Evolutionary conservation across 1,140 invertebrate species (phyloP), one percentile per base, ranked within the genome.

Genomic region (Dendrolimus kikuchii): DNA sequence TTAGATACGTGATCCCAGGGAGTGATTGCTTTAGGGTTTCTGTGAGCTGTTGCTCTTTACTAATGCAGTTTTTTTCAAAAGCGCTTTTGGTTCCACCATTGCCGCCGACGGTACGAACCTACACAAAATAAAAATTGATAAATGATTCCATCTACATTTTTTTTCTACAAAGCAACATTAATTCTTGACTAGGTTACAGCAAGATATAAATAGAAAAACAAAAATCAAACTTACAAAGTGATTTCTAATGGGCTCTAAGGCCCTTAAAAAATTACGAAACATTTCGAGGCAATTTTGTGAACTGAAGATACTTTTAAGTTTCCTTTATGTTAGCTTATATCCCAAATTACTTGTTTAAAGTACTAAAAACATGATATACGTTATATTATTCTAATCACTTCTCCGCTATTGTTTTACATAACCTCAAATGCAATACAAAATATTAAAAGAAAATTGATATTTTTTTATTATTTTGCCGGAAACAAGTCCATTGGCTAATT

Each of bases 1-100:
- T 88, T 45, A 95, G 90, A 55, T 87, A 77, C 41, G 90, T 89
- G 40, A 93, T 93, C 50, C 89, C 88, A 2, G 93, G 93, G 77
- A 94, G 90, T 45, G 86, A 86, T 45, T 80, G 77, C 56, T 78
- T 86, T 45, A 92, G 71, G n/a, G 89, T 82, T 10, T 77, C 68
- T 5, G 74, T 76, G 6, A 86, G 51, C 55, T 81, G 71, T 50
- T 83, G 61, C 51, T 86, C 79, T 52, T 78, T 83, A 9, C 74
- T 69, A 5, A 77, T 58, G 39, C 70, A 63, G 54, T 81, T 83
- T 8, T 66, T 64, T 46, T 81, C 65, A 53, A 77, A 85, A 0
- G 74, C 71, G 6, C 42, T 46, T 0, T 43, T 38, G 2, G 44
- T 62, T 5, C 72, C 72, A 46, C 10, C 23, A 46, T 62, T 69